Percentiles rank a stretch among this genome's conserved stretches.
Conservation (phyloP, 2,113 vertebrate species). For the Gnathonemus echidnorhynchus region DNA sequence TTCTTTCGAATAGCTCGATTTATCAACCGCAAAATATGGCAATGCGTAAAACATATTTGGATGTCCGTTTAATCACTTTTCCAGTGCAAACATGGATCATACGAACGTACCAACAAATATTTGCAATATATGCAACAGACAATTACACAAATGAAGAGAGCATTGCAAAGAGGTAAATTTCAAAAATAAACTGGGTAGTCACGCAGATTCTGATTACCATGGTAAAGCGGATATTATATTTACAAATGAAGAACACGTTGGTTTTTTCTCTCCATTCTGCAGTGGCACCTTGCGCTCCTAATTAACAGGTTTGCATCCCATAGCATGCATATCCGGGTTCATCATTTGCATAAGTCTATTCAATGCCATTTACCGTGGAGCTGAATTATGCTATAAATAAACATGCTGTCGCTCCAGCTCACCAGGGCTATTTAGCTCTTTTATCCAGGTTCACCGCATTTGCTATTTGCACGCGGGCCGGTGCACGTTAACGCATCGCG, state of each 20-base stretch:
- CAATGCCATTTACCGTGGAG: conserved; percentile 48
- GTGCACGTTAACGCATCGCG: background rate
- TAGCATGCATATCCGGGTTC: conserved; percentile 27
- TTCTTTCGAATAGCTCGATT: background rate
- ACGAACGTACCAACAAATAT: background rate
- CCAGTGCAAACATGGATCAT: background rate
- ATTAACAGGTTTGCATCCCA: conserved; percentile 31
- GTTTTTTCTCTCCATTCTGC: background rate
- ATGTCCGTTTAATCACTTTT: background rate
- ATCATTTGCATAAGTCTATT: conserved; percentile 47
- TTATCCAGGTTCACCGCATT: conserved; percentile 19
- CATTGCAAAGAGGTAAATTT: background rate
- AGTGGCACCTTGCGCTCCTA: conserved; percentile 17
- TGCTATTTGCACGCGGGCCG: background rate
- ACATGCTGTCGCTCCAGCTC: conserved; percentile 41
- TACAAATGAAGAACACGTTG: background rate
- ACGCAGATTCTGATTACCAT: background rate
- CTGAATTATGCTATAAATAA: conserved; percentile 46
- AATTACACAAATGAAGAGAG: background rate
- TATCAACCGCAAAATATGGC: background rate
- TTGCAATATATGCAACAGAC: background rate
- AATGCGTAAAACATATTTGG: background rate
- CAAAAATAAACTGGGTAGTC: background rate
- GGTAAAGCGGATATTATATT: background rate
- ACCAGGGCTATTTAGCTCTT: conserved; percentile 39